A percentile compares a stretch with the other conserved stretches of the same genome.
phyloP scores from a whole-genome alignment of 2,888 invertebrate genomes.

The Heliconius charithonia region DNA sequence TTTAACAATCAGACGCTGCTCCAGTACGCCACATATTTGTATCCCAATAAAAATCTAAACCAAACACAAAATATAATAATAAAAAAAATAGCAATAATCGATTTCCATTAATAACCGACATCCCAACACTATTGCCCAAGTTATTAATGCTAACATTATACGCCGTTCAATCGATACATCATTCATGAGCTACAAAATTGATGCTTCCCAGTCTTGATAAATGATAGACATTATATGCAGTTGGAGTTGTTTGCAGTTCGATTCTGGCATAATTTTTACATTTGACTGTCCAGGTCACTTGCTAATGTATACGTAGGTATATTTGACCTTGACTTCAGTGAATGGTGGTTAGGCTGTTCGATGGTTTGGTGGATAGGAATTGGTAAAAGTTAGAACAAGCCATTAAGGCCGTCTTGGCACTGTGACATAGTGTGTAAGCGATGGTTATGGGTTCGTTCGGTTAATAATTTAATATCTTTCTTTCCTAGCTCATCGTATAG shows the following conservation, averaged over 20 bases:
- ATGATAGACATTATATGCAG: conserved; percentile 70
- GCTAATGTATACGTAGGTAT: conserved; percentile 44
- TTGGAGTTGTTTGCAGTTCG: conserved; percentile 64
- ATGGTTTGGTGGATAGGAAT: neutral
- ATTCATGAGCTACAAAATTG: conserved; percentile 68
- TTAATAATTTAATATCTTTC: too few relatives aligned
- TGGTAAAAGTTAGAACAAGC: neutral
- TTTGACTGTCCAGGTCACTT: conserved; percentile 68
- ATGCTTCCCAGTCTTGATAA: conserved; percentile 62
- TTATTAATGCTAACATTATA: conserved; percentile 75
- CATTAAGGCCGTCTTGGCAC: neutral
- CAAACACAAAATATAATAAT: too few relatives aligned
- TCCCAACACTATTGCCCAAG: conserved; percentile 49
- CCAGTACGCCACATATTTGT: neutral
- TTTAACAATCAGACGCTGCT: neutral
- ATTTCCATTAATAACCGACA: neutral
- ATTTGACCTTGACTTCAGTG: conserved; percentile 58
- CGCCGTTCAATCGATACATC: conserved; percentile 52
- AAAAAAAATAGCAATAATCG: neutral
- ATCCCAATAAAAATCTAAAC: too few relatives aligned
- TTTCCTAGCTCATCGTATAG: too few relatives aligned
- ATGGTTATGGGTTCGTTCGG: too few relatives aligned
- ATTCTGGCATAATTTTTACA: conserved; percentile 68
- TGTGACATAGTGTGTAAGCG: too few relatives aligned
- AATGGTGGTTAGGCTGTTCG: neutral